phyloP scores from a whole-genome alignment of 2,888 invertebrate species.

The Sympetrum striolatum region DNA sequence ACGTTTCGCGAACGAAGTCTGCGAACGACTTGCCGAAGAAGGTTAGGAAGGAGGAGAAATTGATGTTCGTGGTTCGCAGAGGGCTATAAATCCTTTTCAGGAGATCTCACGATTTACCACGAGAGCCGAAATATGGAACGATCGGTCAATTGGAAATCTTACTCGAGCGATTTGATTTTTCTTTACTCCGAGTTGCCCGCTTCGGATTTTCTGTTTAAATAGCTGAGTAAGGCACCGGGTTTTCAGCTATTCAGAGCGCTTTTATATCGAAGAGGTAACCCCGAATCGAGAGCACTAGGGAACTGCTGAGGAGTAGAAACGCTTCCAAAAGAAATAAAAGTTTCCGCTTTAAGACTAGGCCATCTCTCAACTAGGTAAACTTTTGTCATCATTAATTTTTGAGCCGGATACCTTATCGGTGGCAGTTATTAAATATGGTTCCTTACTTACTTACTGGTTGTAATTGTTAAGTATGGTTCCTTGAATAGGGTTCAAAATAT shows the following conservation, averaged over 20 bases:
- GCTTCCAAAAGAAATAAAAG: no score
- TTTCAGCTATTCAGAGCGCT: neutral
- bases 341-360: no score
- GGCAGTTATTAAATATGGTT: no score
- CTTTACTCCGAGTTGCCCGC: no score
- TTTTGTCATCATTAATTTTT: no score
- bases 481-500: no score
- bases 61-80: neutral
- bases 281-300: no score
- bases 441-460: no score
- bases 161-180: neutral
- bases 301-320: no score
- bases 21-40: neutral
- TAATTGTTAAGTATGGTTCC: no score
- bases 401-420: no score
- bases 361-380: no score
- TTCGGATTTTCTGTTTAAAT: neutral
- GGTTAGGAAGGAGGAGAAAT: neutral
- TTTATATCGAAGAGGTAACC: neutral
- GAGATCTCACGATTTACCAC: neutral
- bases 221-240: neutral
- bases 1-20: neutral
- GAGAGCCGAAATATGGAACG: neutral
- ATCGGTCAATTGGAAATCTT: neutral
- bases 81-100: neutral